These are phyloP conservation scores for Cataglyphis albicans DNA, from an alignment of 2,888 invertebrate species.

Conservation along the genomic window DNA sequence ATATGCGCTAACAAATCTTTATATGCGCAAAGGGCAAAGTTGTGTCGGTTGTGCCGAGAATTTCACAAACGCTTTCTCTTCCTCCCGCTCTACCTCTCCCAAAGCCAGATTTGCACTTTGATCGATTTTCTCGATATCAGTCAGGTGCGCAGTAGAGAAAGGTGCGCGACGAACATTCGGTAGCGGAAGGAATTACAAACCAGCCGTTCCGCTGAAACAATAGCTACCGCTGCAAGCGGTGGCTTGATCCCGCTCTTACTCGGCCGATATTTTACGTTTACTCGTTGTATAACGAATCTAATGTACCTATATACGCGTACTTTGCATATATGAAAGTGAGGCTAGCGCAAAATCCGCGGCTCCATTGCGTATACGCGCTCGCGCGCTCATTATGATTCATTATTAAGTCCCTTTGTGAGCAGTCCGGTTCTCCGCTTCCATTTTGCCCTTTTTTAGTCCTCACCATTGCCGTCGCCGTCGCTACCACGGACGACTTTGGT, in stretches of 20 bases:
- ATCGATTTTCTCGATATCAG: slow-evolving; percentile 62
- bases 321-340: slow-evolving; percentile 81
- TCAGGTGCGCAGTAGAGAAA: slow-evolving; percentile 50
- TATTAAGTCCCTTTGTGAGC: slow-evolving; percentile 81
- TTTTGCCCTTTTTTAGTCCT: slow-evolving; percentile 72
- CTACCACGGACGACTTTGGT: slow-evolving; percentile 12
- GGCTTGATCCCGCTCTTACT: slow-evolving; percentile 19
- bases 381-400: slow-evolving; percentile 82
- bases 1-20: slow-evolving; percentile 12
- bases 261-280: slow-evolving; percentile 48
- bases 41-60: slow-evolving; percentile 21
- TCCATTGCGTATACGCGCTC: slow-evolving; percentile 63
- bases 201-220: slow-evolving; percentile 48
- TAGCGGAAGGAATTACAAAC: slow-evolving; percentile 54
- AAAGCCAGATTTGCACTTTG: slow-evolving; percentile 51
- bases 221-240: slow-evolving; percentile 34
- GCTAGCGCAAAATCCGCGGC: slow-evolving; percentile 70
- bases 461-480: slow-evolving; percentile 31
- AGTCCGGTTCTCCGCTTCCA: slow-evolving; percentile 79
- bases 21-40: slow-evolving; percentile 27
- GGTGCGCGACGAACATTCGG: slow-evolving; percentile 53
- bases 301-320: slow-evolving; percentile 57
- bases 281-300: slow-evolving; percentile 68
- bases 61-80: slow-evolving; percentile 50
- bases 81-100: slow-evolving; percentile 15